A percentile compares a stretch with the other conserved stretches of the same genome.
Evolutionary conservation across 53 echinoderm and acorn worm species (phyloP).

Genomic region (Echinarachnius parma): DNA sequence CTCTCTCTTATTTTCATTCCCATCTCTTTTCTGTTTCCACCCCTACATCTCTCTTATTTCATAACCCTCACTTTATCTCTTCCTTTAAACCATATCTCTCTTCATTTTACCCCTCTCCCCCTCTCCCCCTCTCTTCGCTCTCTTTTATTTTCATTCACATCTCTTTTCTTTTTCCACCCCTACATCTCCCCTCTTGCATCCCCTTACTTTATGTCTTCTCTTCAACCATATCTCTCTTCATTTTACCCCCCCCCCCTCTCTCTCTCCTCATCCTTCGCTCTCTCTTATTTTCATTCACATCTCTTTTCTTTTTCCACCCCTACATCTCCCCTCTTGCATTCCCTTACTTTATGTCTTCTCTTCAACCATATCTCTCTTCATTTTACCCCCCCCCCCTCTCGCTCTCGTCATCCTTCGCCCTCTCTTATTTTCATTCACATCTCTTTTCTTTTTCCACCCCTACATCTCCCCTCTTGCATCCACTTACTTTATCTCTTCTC

Average conservation of each 20-base stretch:
- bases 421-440: not conserved
- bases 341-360: not conserved
- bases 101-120: not conserved
- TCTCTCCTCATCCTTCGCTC: not conserved
- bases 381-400: not conserved
- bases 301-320: not conserved
- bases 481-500: not conserved
- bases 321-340: not conserved
- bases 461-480: not conserved
- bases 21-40: not conserved
- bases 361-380: not conserved
- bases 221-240: not conserved
- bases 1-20: not conserved
- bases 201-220: not conserved
- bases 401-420: not conserved
- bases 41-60: not conserved
- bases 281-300: not conserved
- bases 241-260: not conserved
- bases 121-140: not conserved
- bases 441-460: not conserved
- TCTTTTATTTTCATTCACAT: not conserved
- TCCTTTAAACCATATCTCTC: not conserved
- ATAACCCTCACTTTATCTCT: not conserved
- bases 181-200: not conserved
- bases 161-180: not conserved